A percentile compares a stretch with the other conserved stretches of the same genome.
These are phyloP conservation scores for Enteromius mattozi DNA, from an alignment of 2,797 vertebrate genomes.

Conservation along the genomic window DNA sequence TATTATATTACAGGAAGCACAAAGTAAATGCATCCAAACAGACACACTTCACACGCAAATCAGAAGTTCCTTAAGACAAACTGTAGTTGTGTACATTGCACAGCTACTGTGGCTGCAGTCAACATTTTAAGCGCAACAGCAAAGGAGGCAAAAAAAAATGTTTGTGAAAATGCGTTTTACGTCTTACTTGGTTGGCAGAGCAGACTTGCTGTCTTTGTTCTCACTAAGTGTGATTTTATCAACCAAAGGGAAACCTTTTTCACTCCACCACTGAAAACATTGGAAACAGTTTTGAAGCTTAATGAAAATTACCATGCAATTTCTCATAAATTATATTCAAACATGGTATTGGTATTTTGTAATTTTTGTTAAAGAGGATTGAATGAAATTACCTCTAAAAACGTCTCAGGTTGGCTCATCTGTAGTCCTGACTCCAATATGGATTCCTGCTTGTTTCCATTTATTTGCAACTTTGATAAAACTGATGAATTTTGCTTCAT, in stretches of 20 bases:
- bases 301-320: neutral
- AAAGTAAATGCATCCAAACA: neutral
- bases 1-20: neutral
- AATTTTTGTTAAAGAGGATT: neutral
- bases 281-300: neutral
- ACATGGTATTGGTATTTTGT: neutral
- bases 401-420: neutral
- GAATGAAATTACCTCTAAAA: conserved; percentile 8
- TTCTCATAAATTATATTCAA: neutral
- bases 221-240: conserved; percentile 6
- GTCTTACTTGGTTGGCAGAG: neutral
- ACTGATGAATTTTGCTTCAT: conserved; percentile 49
- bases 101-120: neutral
- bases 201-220: neutral
- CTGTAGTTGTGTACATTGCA: neutral
- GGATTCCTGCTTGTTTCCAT: neutral
- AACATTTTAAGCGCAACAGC: neutral
- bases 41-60: neutral
- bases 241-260: conserved; percentile 21
- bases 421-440: conserved; percentile 18
- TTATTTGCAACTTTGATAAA: conserved; percentile 40
- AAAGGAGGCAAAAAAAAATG: neutral
- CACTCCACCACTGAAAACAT: conserved; percentile 57
- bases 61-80: neutral
- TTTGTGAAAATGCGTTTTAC: neutral